Evolutionary conservation across 2,797 vertebrate genomes (phyloP), one percentile per base, ranked within the genome.

Genomic region (Coregonus suidteri): DNA sequence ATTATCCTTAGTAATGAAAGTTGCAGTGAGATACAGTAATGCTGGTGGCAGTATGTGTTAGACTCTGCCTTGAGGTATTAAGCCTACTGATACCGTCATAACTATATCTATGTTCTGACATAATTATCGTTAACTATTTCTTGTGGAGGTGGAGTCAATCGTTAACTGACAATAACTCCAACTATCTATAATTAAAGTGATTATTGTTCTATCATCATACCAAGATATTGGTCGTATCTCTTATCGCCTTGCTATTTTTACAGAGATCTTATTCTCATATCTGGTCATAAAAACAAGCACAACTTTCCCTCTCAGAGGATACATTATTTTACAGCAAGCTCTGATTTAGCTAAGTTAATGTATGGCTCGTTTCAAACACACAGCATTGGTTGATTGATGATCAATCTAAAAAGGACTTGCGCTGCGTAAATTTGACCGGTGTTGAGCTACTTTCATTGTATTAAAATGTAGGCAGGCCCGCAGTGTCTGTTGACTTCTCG

Each of bases 201-300:
- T 85, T 59, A 84, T 83, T 81, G 83, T 77, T 84, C 41, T 47
- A 47, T 47, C 78, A 78, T 80, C 78, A 72, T 79, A 71, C 25
- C 25, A 69, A 77, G 62, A 83, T 77, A 77, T 79, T 66, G 75
- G 30, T 88, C 73, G 69, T 85, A 75, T 89, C 86, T 89, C 84
- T 89, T 89, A 92, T 90, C 88, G 74, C 64, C 11, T 53, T 69
- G 65, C 77, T 80, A 80, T 76, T 90, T 89, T 90, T 82, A 85
- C 78, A 86, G 54, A 79, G 83, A 13, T 47, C 79, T 86, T 82
- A 79, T 71, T 76, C 78, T 77, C 79, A 87, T 88, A 87, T 86
- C 41, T 81, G 78, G 25, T 71, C 82, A 87, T 87, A 87, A 93
- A 89, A 80, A n/a, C 62, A 16, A 77, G 30, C 75, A 41, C 77